These are phyloP conservation scores for Argopecten irradians DNA, from an alignment of 1,140 invertebrate species.

Conservation along the genomic window DNA sequence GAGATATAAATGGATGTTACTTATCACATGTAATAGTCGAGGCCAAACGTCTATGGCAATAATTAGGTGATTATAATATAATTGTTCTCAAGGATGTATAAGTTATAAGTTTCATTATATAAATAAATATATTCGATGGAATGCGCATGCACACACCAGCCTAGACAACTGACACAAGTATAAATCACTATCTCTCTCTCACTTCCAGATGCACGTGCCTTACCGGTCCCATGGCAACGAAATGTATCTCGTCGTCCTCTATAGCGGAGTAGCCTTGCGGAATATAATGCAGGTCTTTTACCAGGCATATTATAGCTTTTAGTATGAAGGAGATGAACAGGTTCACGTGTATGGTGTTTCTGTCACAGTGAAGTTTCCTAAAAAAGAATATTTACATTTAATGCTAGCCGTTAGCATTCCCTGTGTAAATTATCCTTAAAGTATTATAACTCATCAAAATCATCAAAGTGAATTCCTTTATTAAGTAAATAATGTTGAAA, in stretches of 20 bases:
- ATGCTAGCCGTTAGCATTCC: not conserved
- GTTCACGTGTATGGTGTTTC: constrained; percentile 84
- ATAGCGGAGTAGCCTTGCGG: constrained; percentile 29
- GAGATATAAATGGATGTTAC: no score
- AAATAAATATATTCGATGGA: no score
- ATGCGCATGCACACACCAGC: no score
- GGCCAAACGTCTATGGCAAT: no score
- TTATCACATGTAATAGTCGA: no score
- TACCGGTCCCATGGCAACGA: not conserved
- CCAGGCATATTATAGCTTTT: constrained; percentile 80
- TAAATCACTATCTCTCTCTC: not conserved
- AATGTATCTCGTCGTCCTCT: not conserved
- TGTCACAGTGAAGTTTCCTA: constrained; percentile 81
- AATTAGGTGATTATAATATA: no score
- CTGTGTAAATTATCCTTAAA: not conserved
- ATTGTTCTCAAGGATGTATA: no score
- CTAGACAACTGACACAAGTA: no score
- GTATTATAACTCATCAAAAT: not conserved
- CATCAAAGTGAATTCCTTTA: no score
- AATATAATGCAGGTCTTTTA: constrained; percentile 77
- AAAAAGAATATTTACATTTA: constrained; percentile 21
- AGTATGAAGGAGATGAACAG: constrained; percentile 84
- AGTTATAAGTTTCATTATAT: no score
- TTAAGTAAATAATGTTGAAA: not conserved
- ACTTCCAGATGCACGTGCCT: not conserved